Evolutionary conservation across 2,888 invertebrate genomes (phyloP).

Genomic region (Athalia rosae): DNA sequence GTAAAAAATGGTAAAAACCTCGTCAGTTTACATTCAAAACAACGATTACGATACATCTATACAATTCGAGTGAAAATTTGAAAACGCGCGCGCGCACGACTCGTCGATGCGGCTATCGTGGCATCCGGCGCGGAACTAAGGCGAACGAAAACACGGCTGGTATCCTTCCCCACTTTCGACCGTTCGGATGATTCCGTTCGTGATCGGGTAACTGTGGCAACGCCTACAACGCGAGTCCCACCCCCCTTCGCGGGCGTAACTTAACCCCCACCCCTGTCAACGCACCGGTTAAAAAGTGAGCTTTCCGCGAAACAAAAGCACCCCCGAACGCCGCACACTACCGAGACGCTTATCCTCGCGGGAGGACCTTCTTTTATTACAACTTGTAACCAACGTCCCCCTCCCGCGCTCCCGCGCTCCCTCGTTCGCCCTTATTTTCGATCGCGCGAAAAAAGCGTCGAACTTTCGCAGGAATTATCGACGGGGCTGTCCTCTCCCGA

Average conservation of each 20-base stretch:
- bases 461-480: neutral
- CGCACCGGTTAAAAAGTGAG: constrained; percentile 44
- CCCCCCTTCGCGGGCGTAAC: constrained; percentile 70
- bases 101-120: constrained; percentile 71
- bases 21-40: too few relatives aligned
- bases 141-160: constrained; percentile 68
- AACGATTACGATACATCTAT: neutral
- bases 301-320: constrained; percentile 48
- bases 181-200: constrained; percentile 55
- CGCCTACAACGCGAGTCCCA: constrained; percentile 62
- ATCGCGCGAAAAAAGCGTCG: neutral
- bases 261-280: constrained; percentile 52
- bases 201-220: constrained; percentile 54
- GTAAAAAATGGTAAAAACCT: too few relatives aligned
- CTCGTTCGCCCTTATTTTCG: too few relatives aligned
- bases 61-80: constrained; percentile 34
- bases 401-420: too few relatives aligned
- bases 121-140: constrained; percentile 73
- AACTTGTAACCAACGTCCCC: too few relatives aligned
- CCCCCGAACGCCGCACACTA: constrained; percentile 2
- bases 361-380: neutral
- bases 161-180: constrained; percentile 65
- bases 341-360: neutral
- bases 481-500: too few relatives aligned
- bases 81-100: constrained; percentile 61